Evolutionary conservation across 2,797 vertebrate species (phyloP), one percentile per base, ranked within the genome.

Genomic region (Periophthalmus magnuspinnatus): DNA sequence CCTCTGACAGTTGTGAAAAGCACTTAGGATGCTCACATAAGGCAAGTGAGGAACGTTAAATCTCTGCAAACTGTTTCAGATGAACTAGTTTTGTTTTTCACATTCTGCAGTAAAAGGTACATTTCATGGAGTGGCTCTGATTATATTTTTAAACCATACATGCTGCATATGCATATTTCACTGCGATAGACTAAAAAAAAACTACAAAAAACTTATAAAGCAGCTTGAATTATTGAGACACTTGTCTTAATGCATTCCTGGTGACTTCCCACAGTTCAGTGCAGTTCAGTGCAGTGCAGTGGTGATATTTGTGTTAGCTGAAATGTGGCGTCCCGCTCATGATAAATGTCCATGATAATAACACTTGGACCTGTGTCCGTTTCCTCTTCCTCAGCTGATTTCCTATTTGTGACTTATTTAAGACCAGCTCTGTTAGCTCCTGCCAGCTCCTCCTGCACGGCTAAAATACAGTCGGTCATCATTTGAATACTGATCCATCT

Each of bases 291-390:
- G 10, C 13, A 11, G 41, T 45, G 41, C 5, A 14, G 41, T 45
- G 50, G 68, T 70, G 69, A 77, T 86, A 85, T 87, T 86, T 81
- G 77, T 83, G 87, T 17, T 78, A 81, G 88, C 11, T 77, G 52
- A 74, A 86, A 77, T 62, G 67, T 38, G 60, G 69, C 71, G 68
- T 75, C 70, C 41, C 50, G 32, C 19, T 59, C 71, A 68, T 56
- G 70, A 74, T 77, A 72, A 70, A 84, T 76, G 61, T 70, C 33
- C 67, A 68, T 76, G 71, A 70, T 84, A 69, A 70, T 57, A 55
- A 33, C 59, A 6, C 22, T 10, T 66, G 68, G 22, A 54, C 21
- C 56, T 67, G 48, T 62, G 55, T 48, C 34, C 13, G 10, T 76
- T 82, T 75, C 75, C 66, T 79, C 59, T 41, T 13, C 5, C 62